These are phyloP conservation scores for Meteorus colon DNA, from an alignment of 2,888 invertebrate genomes.

Conservation along the genomic window DNA sequence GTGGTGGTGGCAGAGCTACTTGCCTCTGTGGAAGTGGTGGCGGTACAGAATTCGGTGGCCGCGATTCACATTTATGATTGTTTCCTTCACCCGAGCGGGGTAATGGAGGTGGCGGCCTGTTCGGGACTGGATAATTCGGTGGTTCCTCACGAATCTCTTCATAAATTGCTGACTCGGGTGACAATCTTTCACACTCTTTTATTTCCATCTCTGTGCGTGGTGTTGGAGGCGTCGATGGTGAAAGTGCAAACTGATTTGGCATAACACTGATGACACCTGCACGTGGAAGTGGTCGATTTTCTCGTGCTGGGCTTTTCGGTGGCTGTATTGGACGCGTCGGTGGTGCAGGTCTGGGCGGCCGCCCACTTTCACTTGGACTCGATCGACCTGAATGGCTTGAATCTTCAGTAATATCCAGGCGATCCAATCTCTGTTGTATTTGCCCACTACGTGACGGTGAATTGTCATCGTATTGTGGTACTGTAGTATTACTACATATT, in stretches of 20 bases:
- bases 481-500: constrained; percentile 88
- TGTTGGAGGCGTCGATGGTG: constrained; percentile 16
- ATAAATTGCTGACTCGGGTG: constrained; percentile 69
- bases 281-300: constrained; percentile 61
- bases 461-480: constrained; percentile 79
- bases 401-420: constrained; percentile 74
- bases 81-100: constrained; percentile 59
- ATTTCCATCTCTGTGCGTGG: constrained; percentile 46
- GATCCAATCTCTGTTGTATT: constrained; percentile 71
- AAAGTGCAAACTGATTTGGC: constrained; percentile 61
- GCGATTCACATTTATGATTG: constrained; percentile 55
- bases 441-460: constrained; percentile 61
- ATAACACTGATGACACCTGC: constrained; percentile 69
- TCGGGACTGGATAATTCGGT: constrained; percentile 66
- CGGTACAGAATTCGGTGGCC: constrained; percentile 62
- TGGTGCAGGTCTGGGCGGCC: constrained; percentile 75
- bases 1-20: constrained; percentile 66
- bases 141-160: constrained; percentile 69
- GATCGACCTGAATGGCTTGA: constrained; percentile 77
- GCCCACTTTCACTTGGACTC: constrained; percentile 74
- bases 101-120: constrained; percentile 69
- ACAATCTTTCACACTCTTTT: constrained; percentile 58
- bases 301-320: constrained; percentile 65
- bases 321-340: constrained; percentile 63
- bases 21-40: constrained; percentile 69